These are phyloP conservation scores for Nymphalis c-album DNA, from an alignment of 2,888 invertebrate genomes.

Conservation along the genomic window DNA sequence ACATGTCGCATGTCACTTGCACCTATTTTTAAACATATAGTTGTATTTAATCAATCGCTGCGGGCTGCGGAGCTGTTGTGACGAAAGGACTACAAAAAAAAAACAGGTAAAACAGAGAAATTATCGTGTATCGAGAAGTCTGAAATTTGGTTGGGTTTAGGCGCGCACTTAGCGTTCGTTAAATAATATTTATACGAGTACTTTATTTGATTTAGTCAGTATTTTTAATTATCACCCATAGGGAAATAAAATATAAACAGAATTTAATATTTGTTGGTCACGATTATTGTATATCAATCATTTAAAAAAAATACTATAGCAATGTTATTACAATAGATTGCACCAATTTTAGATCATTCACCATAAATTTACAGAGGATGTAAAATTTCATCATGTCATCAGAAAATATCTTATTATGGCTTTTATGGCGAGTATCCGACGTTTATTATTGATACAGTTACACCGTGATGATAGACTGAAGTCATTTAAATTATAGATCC, in stretches of 20 bases:
- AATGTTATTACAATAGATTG: not conserved
- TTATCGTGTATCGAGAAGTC: no score
- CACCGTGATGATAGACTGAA: not conserved
- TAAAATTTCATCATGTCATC: constrained; percentile 13
- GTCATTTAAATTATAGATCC: constrained; percentile 9
- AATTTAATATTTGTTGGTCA: not conserved
- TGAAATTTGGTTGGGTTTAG: no score
- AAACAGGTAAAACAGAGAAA: no score
- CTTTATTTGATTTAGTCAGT: no score
- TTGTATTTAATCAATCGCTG: no score
- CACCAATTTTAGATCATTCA: not conserved
- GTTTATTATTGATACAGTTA: constrained; percentile 7
- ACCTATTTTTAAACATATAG: no score
- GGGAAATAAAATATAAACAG: not conserved
- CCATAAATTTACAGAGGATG: constrained; percentile 7
- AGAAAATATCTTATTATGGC: constrained; percentile 5
- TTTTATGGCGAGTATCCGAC: constrained; percentile 5
- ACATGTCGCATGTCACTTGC: no score
- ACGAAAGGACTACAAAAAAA: no score
- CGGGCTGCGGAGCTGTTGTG: no score
- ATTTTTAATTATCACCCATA: no score
- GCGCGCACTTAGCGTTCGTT: no score
- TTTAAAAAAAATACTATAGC: not conserved
- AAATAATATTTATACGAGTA: no score
- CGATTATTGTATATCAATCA: not conserved